Base-by-base conservation (phyloP, 1,140 invertebrate species). In the Acromyrmex heyeri region DNA sequence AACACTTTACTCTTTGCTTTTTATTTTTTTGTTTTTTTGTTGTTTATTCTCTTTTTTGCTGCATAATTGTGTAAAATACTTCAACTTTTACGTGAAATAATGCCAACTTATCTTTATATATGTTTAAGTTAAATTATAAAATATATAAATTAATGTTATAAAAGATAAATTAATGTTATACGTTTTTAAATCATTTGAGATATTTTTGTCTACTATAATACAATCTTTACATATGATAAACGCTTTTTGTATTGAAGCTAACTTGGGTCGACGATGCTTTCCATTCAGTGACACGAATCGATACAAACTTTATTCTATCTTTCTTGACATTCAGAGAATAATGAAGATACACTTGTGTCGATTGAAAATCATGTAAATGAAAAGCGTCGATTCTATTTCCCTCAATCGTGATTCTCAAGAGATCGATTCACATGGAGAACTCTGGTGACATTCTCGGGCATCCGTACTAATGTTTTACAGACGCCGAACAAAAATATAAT, bases 391-490 rank as follows among this genome's bases (percentile, higher is more conserved):
- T 48, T 48, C 24, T 55, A 55, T 38, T 55, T 27, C 44, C 59
- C 27, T 81, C n/a, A 21, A 38, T 81, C 77, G 21, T 2, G 21
- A 69, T 61, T 2, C 30, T 77, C 57, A 50, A 81, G 30, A 81
- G 30, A 69, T 70, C 34, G 16, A 14, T n/a, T 70, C 16, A 38
- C 8, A 14, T 16, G 16, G 18, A 70, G 14, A 81, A 57, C 2
- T 18, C 65, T 70, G 50, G 34, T 8, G 62, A 27, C 50, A 38
- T 69, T 44, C 38, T 57, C 34, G 44, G 38, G 10, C 16, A 77
- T 88, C 24, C 12, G n/a, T n/a, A 24, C 24, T 57, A 75, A 61
- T 75, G 65, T 81, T 57, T 69, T 69, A 78, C 81, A 86, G 67
- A 73, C 12, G 10, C 48, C 30, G 0, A 24, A 73, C 85, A 72